Base-by-base conservation (phyloP, 1,140 invertebrate species). In the Apis cerana region DNA sequence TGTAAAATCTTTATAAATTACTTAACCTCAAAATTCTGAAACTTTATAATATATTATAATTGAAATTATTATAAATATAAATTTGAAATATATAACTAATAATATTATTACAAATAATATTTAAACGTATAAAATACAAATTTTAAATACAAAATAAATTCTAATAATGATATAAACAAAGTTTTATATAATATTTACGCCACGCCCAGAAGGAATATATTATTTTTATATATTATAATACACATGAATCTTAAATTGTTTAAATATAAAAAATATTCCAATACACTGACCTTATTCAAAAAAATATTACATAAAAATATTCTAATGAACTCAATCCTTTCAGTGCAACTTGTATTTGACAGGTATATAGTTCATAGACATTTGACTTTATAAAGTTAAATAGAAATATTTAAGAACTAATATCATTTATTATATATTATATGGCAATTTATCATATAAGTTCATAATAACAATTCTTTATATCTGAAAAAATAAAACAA, bases 301-400 rank as follows among this genome's bases (percentile, higher is more conserved):
- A 43, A 19, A 59, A 23, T 33, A 43, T 88, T 50, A 70, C 19
- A 58, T 13, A 27, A 85, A 43, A 71, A 9, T 78, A 56, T 61
- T 52, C 13, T 33, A n/a, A 23, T 48, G 23, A 48, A 23, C 27
- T 69, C 58, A 17, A n/a, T 72, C 17, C 78, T 86, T 68, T 85
- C 80, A 88, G 67, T 82, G 85, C 69, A 86, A 89, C 75, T 87
- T 82, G 82, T 80, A 76, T 91, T 92, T 92, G 91, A 91, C 90
- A 92, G 90, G n/a, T n/a, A 62, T 75, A 62, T 27, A 50, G 17
- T 59, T 56, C 52, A 12, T 52, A 12, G 21, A 43, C 33, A 43
- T 43, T 43, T 43, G 33, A 43, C 33, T 27, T 10, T 27, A 23
- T 5, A 17, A 48, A 48, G 27, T 67, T 12, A 52, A 70, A 50